These are phyloP conservation scores for Rhagonycha fulva DNA, from an alignment of 2,888 invertebrate species.

Conservation along the genomic window DNA sequence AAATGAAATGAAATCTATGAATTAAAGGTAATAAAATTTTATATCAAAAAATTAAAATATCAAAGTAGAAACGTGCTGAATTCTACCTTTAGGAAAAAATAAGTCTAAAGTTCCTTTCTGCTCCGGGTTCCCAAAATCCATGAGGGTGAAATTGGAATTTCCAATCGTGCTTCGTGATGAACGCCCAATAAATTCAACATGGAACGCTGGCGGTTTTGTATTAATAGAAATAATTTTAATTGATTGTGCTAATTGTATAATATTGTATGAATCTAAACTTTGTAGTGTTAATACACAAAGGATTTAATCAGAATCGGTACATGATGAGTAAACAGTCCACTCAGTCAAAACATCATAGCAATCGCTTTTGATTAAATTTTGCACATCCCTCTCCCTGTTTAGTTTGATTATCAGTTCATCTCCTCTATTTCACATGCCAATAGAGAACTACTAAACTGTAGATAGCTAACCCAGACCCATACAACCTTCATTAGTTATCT, in stretches of 20 bases:
- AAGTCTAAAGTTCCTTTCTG: too few species aligned
- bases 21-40: too few species aligned
- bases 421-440: slow-evolving; percentile 29
- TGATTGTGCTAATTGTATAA: slow-evolving; percentile 26
- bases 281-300: slow-evolving; percentile 43
- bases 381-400: slow-evolving; percentile 42
- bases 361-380: slow-evolving; percentile 57
- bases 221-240: slow-evolving; percentile 21
- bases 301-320: slow-evolving; percentile 46
- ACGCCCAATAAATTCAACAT: background rate
- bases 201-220: background rate
- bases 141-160: background rate
- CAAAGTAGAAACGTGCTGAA: too few species aligned
- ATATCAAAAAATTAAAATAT: too few species aligned
- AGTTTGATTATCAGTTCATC: slow-evolving; percentile 34
- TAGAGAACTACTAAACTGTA: slow-evolving; percentile 22
- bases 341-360: slow-evolving; percentile 56
- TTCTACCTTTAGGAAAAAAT: too few species aligned
- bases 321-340: slow-evolving; percentile 49
- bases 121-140: background rate
- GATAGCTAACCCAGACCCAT: slow-evolving; percentile 14
- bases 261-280: slow-evolving; percentile 13
- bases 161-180: background rate
- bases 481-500: slow-evolving; percentile 10
- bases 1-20: too few species aligned